Percentiles rank a stretch among this genome's conserved stretches.
Evolutionary conservation across 2,888 invertebrate genomes (phyloP).

Genomic region (Iphiclides podalirius): DNA sequence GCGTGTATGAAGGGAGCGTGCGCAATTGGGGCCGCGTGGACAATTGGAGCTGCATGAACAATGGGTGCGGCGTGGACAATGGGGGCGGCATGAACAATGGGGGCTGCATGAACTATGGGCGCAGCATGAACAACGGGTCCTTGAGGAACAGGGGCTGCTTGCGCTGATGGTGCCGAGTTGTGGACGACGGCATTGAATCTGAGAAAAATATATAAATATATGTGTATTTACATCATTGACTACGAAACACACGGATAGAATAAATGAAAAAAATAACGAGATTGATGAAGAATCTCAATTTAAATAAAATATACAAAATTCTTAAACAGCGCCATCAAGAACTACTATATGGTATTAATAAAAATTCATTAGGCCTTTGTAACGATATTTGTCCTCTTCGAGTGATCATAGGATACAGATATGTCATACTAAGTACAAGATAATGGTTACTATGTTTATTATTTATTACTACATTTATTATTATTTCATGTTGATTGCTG

Average conservation of each 20-base stretch:
- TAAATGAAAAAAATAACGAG: no score
- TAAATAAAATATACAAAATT: no score
- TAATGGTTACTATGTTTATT: no score
- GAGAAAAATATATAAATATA: conserved; percentile 28
- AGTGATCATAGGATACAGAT: no score
- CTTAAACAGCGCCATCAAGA: no score
- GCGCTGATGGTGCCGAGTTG: conserved; percentile 59
- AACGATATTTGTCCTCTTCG: no score
- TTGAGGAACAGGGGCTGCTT: conserved; percentile 42
- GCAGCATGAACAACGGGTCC: conserved; percentile 35
- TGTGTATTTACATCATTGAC: no score
- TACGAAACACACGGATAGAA: no score
- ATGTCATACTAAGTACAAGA: no score
- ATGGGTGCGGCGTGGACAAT: conserved; percentile 28
- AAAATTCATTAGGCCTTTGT: no score
- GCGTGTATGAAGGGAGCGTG: conserved; percentile 38
- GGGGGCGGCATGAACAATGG: conserved; percentile 32
- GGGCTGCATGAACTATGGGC: conserved; percentile 33
- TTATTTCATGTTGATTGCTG: conserved; percentile 20
- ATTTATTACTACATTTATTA: neutral
- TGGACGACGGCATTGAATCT: conserved; percentile 72
- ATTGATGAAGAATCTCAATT: no score
- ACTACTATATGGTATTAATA: conserved; percentile 6
- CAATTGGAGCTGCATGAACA: conserved; percentile 35
- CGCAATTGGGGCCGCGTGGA: conserved; percentile 38